These are phyloP conservation scores for Hesperophylax magnus DNA, from an alignment of 1,140 invertebrate species.

Conservation along the genomic window DNA sequence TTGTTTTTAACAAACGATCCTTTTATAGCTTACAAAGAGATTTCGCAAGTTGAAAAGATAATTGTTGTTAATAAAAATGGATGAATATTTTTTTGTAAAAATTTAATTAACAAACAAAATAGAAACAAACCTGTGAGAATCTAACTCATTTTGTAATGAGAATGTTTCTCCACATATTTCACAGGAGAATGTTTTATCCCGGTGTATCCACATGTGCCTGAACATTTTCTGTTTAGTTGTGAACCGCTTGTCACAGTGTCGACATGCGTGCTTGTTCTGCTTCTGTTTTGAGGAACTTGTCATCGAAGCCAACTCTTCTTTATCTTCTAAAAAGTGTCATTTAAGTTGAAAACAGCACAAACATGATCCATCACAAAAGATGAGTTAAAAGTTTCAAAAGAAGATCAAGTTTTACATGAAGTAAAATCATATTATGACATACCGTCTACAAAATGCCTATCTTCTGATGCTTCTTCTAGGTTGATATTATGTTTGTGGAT, in stretches of 20 bases:
- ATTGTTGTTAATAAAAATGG: not conserved
- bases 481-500: not conserved
- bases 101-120: not conserved
- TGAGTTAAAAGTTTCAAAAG: too few species aligned
- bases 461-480: not conserved
- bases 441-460: slow-evolving; percentile 8
- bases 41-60: too few species aligned
- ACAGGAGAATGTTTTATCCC: slow-evolving; percentile 68
- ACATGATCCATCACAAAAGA: too few species aligned
- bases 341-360: too few species aligned
- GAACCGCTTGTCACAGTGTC: slow-evolving; percentile 69
- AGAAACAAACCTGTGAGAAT: slow-evolving; percentile 61
- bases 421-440: not conserved
- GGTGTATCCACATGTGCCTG: slow-evolving; percentile 70
- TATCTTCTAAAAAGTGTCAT: not conserved
- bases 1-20: too few species aligned
- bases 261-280: slow-evolving; percentile 67
- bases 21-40: too few species aligned
- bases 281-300: slow-evolving; percentile 55
- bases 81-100: not conserved
- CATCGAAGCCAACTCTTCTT: not conserved
- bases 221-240: slow-evolving; percentile 71
- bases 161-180: slow-evolving; percentile 68
- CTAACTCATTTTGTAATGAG: slow-evolving; percentile 65
- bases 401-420: too few species aligned